phyloP scores from a whole-genome alignment of 2,888 invertebrate genomes.

The Melipona beecheii region DNA sequence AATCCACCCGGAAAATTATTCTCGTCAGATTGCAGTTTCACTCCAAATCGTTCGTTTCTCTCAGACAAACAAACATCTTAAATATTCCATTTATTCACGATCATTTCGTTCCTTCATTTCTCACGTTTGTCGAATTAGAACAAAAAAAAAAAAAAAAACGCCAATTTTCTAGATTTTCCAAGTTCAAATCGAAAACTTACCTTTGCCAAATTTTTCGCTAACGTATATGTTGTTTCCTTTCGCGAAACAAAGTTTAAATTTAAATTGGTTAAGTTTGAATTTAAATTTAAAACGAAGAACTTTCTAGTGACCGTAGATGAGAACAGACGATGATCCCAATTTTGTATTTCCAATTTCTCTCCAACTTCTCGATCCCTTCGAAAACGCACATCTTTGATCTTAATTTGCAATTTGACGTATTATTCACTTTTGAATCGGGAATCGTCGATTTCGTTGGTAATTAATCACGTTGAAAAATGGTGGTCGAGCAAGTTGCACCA shows the following conservation, averaged over 20 bases:
- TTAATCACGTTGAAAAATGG: neutral
- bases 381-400: neutral
- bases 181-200: neutral
- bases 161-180: neutral
- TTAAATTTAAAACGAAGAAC: neutral
- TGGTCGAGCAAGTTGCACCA: neutral
- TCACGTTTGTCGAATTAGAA: neutral
- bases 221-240: neutral
- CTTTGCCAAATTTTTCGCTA: neutral
- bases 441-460: neutral
- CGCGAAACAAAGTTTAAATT: neutral
- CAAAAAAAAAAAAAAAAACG: accelerated
- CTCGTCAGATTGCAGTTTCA: neutral
- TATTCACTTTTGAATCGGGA: neutral
- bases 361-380: neutral
- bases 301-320: too few species aligned
- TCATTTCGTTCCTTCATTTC: too few species aligned
- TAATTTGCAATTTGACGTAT: neutral
- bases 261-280: too few species aligned
- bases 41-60: too few species aligned
- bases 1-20: neutral
- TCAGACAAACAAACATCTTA: too few species aligned
- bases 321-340: neutral
- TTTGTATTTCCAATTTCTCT: neutral
- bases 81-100: too few species aligned